A percentile compares a stretch with the other conserved stretches of the same genome.
Evolutionary conservation across 2,888 invertebrate genomes (phyloP).

Genomic region (Platynereis dumerilii): DNA sequence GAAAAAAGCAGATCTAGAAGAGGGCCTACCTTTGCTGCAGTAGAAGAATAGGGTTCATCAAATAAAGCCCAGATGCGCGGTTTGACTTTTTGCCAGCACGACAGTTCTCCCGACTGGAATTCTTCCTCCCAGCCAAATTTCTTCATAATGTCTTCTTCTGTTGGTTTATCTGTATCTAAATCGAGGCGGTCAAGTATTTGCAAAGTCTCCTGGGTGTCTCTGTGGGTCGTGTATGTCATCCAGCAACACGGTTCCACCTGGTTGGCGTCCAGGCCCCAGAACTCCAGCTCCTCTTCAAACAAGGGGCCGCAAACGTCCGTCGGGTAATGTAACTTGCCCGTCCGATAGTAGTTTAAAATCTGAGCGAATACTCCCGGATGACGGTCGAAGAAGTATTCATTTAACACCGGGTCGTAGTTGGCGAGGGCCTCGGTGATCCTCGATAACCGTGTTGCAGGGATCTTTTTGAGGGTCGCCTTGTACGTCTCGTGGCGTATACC

Average conservation of each 20-base stretch:
- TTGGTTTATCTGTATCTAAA: conserved; percentile 94
- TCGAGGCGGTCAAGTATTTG: conserved; percentile 96
- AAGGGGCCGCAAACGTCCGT: conserved; percentile 98
- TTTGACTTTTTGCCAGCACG: conserved; percentile 89
- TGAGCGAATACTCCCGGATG: conserved; percentile 97
- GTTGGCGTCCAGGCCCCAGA: conserved; percentile 92
- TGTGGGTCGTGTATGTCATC: conserved; percentile 93
- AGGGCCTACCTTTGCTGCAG: conserved; percentile 93
- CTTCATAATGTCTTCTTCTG: conserved; percentile 95
- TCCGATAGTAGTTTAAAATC: conserved; percentile 93
- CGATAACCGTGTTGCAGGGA: conserved; percentile 93
- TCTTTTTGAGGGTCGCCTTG: conserved; percentile 86
- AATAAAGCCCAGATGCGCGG: conserved; percentile 99
- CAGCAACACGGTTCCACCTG: conserved; percentile 99
- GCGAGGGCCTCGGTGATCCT: conserved; percentile 94
- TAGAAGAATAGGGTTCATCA: conserved; percentile 98
- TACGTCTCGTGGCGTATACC: conserved; percentile 89
- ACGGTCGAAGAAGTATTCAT: conserved; percentile 97
- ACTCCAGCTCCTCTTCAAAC: conserved; percentile 98
- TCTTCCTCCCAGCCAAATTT: conserved; percentile 79
- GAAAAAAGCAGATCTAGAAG: too few relatives aligned
- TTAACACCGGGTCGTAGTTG: conserved; percentile 98
- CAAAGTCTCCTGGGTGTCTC: conserved; percentile 97
- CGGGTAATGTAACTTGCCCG: conserved; percentile 98
- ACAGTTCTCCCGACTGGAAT: conserved; percentile 64